Evolutionary conservation across 1,140 invertebrate genomes (phyloP).

Genomic region (Ceratina japonica): DNA sequence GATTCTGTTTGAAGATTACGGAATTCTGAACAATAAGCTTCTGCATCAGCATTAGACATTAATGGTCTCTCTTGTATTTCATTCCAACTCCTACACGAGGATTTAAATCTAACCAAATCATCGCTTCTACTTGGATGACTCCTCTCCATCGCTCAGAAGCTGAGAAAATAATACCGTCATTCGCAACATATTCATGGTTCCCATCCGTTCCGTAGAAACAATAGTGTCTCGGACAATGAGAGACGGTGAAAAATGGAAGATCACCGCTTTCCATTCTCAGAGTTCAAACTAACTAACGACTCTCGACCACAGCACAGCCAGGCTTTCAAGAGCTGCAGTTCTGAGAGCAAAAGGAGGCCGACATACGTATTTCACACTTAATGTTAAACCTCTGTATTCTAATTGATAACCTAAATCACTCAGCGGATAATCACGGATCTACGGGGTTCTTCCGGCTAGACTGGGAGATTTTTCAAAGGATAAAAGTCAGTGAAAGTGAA

Average conservation of each 20-base stretch:
- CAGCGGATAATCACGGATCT: background rate
- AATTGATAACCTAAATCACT: conserved; percentile 30
- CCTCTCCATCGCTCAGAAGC: conserved; percentile 28
- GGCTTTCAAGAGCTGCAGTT: conserved; percentile 44
- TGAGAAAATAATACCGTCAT: conserved; percentile 53
- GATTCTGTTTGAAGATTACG: too few relatives aligned
- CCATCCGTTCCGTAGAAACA: conserved; percentile 58
- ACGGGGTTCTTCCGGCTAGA: background rate
- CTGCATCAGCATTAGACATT: too few relatives aligned
- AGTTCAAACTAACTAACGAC: conserved; percentile 30
- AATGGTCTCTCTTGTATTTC: background rate
- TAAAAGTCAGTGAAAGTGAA: conserved; percentile 18
- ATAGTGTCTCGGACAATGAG: conserved; percentile 56
- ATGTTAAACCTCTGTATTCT: background rate
- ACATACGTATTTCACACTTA: too few relatives aligned
- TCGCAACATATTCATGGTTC: conserved; percentile 44
- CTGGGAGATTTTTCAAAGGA: background rate
- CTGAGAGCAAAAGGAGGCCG: conserved; percentile 46
- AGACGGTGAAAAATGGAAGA: conserved; percentile 48
- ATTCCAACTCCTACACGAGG: background rate
- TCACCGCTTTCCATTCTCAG: conserved; percentile 65
- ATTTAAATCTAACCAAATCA: conserved; percentile 8
- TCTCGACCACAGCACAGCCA: conserved; percentile 17
- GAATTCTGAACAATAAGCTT: too few relatives aligned
- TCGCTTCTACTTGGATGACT: conserved; percentile 10